A percentile compares a stretch with the other conserved stretches of the same genome.
Evolutionary conservation across 2,113 vertebrate species (phyloP).

Genomic region (Erpornis zantholeuca): DNA sequence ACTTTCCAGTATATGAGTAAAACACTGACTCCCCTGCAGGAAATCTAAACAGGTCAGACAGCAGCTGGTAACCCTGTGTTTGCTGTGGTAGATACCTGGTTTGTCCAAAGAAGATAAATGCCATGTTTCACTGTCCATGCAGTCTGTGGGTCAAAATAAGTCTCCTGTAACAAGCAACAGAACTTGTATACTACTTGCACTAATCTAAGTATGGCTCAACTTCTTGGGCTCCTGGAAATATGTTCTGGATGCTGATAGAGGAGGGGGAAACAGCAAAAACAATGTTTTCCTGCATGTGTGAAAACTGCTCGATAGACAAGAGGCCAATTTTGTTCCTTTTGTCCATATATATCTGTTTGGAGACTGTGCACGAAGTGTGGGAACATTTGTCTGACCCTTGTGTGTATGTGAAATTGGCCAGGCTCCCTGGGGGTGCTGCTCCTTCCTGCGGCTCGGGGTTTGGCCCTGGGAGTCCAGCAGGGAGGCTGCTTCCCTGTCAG

Average conservation of each 20-base stretch:
- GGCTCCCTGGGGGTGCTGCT: neutral
- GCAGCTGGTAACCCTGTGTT: neutral
- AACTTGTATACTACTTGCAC: neutral
- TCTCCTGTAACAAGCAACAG: neutral
- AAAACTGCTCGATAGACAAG: fast-evolving
- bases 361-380: neutral
- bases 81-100: neutral
- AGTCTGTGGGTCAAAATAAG: neutral
- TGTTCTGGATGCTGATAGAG: fast-evolving
- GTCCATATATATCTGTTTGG: neutral
- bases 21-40: neutral
- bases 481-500: neutral
- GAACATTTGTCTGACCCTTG: neutral
- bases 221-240: neutral
- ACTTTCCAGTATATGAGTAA: neutral
- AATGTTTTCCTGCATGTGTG: neutral
- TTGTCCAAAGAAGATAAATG: neutral
- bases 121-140: fast-evolving
- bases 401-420: fast-evolving
- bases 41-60: neutral
- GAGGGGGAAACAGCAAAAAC: neutral
- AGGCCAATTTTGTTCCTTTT: neutral
- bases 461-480: neutral
- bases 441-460: neutral
- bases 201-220: neutral